These are phyloP conservation scores for Condylura cristata DNA, from an alignment of 2,113 vertebrate species.

Conservation along the genomic window DNA sequence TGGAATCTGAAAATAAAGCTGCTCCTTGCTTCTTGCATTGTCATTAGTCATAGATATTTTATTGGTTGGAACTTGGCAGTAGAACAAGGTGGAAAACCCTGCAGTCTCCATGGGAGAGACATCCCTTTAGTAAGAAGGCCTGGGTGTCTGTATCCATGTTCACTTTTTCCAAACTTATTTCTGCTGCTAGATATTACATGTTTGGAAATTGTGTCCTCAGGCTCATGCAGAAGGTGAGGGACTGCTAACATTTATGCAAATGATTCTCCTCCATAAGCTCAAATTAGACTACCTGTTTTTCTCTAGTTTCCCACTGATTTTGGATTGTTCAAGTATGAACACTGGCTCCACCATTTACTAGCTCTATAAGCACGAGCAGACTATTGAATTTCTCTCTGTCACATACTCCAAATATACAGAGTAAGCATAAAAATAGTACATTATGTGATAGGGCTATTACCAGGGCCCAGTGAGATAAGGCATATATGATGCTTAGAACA, in stretches of 20 bases:
- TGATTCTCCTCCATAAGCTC: background rate
- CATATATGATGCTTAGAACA: background rate
- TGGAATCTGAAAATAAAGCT: conserved; percentile 12
- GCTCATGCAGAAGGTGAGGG: background rate
- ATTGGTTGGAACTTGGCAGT: background rate
- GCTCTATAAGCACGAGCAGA: background rate
- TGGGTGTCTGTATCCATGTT: background rate
- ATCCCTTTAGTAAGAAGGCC: background rate
- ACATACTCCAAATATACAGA: background rate
- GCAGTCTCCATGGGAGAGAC: background rate
- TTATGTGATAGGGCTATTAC: background rate
- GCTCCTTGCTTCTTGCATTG: background rate
- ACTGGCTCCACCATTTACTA: background rate
- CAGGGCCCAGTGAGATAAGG: background rate
- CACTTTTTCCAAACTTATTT: background rate
- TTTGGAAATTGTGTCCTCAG: background rate
- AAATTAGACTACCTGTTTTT: background rate
- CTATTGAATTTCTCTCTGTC: background rate
- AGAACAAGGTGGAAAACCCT: background rate
- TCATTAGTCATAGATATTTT: conserved; percentile 32
- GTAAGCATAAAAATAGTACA: background rate
- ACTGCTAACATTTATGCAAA: background rate
- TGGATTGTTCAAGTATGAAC: background rate
- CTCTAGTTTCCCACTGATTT: background rate
- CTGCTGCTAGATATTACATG: background rate